Conservation (phyloP, 2,113 vertebrate genomes). For the Actenoides lindsayi region DNA sequence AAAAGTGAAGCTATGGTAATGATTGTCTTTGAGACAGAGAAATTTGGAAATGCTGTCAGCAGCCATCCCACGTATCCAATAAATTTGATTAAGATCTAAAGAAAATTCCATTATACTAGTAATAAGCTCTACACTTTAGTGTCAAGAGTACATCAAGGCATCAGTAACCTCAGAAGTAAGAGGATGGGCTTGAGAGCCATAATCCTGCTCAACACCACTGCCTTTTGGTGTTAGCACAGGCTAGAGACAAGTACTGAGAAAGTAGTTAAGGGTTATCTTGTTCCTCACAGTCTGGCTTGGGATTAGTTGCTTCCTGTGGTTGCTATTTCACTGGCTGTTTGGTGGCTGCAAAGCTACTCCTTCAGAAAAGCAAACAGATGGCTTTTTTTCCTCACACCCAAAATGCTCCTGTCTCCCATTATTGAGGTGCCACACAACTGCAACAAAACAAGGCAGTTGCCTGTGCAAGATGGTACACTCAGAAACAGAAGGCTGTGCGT, state of each 20-base stretch:
- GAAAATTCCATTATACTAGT: neutral
- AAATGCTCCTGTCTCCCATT: neutral
- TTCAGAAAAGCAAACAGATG: neutral
- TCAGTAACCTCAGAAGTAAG: neutral
- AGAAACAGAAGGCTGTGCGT: neutral
- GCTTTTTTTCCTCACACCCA: neutral
- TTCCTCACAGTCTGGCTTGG: neutral
- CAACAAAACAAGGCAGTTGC: neutral
- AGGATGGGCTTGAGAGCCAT: neutral
- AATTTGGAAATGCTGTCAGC: neutral
- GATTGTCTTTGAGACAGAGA: neutral
- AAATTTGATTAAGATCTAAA: neutral
- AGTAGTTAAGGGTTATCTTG: neutral
- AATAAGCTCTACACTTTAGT: neutral
- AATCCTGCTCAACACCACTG: neutral
- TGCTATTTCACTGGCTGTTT: accelerated
- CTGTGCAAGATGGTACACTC: accelerated
- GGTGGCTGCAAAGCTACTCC: neutral
- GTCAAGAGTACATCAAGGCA: neutral
- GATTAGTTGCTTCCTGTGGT: neutral
- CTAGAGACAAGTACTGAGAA: neutral
- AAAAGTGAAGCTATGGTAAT: neutral
- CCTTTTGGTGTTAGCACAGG: neutral
- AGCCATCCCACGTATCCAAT: neutral
- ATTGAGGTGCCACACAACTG: neutral